These are phyloP conservation scores for Hyphantria cunea DNA, from an alignment of 1,140 invertebrate species.

Conservation along the genomic window DNA sequence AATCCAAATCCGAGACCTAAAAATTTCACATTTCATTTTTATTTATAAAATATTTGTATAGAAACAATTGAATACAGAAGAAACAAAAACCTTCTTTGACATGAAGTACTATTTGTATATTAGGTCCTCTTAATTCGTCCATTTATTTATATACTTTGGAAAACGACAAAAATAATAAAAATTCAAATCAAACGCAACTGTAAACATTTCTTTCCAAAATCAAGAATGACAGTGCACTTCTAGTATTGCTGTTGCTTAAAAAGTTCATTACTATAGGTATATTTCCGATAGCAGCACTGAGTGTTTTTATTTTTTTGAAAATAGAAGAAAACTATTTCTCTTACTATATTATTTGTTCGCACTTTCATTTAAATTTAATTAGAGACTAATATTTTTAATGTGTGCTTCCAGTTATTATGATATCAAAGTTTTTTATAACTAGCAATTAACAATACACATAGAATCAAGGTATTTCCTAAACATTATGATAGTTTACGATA, in stretches of 20 bases:
- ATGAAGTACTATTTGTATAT: constrained; percentile 71
- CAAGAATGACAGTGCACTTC: not conserved
- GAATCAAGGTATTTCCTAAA: too few species aligned
- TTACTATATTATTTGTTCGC: too few species aligned
- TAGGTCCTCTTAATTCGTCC: constrained; percentile 72
- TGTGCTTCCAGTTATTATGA: too few species aligned
- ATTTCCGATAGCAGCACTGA: too few species aligned
- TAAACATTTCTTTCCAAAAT: constrained; percentile 47
- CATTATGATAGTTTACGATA: too few species aligned
- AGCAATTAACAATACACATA: too few species aligned
- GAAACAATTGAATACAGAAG: not conserved
- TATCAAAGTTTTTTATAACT: too few species aligned
- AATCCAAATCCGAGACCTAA: constrained; percentile 74
- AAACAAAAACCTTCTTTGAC: constrained; percentile 62
- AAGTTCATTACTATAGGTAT: too few species aligned
- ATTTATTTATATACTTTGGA: constrained; percentile 46
- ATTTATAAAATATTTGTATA: not conserved
- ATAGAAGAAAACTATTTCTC: too few species aligned
- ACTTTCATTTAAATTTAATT: too few species aligned
- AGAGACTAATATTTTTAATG: too few species aligned
- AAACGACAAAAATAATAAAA: constrained; percentile 38
- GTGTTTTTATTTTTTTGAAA: too few species aligned
- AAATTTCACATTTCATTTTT: constrained; percentile 26
- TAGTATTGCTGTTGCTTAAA: not conserved
- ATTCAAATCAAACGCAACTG: constrained; percentile 45